Conservation (phyloP, 2,113 vertebrate genomes). For the Bos indicus region DNA sequence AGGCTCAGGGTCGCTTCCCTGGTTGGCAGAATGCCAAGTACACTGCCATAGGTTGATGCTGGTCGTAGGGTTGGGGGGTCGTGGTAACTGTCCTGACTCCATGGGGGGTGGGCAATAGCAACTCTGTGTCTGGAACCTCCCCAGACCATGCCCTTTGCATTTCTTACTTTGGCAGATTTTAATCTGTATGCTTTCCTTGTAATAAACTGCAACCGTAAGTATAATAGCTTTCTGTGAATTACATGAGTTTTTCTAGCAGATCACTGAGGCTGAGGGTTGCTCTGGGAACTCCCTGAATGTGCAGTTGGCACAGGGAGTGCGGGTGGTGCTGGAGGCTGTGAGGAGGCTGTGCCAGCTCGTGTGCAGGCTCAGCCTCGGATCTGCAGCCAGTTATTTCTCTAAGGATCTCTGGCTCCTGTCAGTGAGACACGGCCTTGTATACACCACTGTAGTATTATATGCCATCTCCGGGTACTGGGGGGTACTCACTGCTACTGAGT, state of each 20-base stretch:
- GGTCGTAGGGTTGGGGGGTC: fast-evolving
- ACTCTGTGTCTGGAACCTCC: not conserved
- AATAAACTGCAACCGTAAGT: not conserved
- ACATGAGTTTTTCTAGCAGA: not conserved
- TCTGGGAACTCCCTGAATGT: not conserved
- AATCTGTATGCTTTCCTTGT: not conserved
- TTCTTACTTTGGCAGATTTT: not conserved
- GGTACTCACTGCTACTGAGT: not conserved
- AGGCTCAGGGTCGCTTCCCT: not conserved
- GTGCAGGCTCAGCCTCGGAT: not conserved
- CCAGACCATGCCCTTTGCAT: not conserved
- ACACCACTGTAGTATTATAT: not conserved
- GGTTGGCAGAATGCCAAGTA: not conserved
- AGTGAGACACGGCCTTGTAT: not conserved
- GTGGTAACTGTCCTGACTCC: not conserved
- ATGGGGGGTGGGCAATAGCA: fast-evolving
- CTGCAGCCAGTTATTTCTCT: not conserved
- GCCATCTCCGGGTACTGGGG: not conserved
- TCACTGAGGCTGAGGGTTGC: not conserved
- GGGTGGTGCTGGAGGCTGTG: not conserved
- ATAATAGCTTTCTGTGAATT: not conserved
- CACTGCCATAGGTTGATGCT: not conserved
- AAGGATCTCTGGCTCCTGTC: not conserved
- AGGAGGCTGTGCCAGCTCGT: too few relatives aligned
- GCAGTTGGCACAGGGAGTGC: not conserved